Base-by-base conservation (phyloP, 2,113 vertebrate species). In the Ahaetulla prasina region DNA sequence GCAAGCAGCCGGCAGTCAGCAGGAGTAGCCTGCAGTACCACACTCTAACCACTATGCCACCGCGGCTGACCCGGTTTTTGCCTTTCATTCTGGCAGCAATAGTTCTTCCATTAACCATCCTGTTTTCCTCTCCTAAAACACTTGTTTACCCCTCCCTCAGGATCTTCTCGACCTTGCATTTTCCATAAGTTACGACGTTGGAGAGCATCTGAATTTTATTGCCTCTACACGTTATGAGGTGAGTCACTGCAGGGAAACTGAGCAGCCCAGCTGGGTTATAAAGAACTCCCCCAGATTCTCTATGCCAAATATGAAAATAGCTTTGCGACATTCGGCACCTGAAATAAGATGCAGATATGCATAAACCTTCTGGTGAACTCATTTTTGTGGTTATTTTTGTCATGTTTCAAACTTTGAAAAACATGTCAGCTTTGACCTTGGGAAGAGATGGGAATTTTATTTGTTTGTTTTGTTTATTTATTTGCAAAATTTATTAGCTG, bases 201-300 rank as follows among this genome's bases (percentile, higher is more conserved):
- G 99, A 88, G 99, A 99, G 93, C 98, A 98, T 95, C 97, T 99
- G 93, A 99, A 99, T 97, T 99, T 99, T 80, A 94, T 99, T 45
- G 99, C 99, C 6, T 98, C 99, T 1, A 98, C 98, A 20, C 98
- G 98, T 87, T 98, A 98, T 0, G 99, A 99, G 90, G 99, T 99
- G 96, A 99, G 99, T 97, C 14, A 14, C 54, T 92, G 39, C 14
- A 9, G 0, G 49, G 92, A 45, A 50, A 12, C 35, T 2, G 2
- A 3, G 22, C 68, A 39, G 6, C 18, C 16, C 35, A 9, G 2
- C 35, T 23, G 35, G 18, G 18, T 23, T 80, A 80, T 9, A 20
- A 80, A 80, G 74, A 43, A 3, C 9, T 10, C 18, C 35, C 35
- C 18, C 35, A 22, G 35, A 9, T 43, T 35, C n/a, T 39, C 14